Evolutionary conservation across 2,113 vertebrate genomes (phyloP), one percentile per base, ranked within the genome.

Genomic region (Calidris pygmaea): DNA sequence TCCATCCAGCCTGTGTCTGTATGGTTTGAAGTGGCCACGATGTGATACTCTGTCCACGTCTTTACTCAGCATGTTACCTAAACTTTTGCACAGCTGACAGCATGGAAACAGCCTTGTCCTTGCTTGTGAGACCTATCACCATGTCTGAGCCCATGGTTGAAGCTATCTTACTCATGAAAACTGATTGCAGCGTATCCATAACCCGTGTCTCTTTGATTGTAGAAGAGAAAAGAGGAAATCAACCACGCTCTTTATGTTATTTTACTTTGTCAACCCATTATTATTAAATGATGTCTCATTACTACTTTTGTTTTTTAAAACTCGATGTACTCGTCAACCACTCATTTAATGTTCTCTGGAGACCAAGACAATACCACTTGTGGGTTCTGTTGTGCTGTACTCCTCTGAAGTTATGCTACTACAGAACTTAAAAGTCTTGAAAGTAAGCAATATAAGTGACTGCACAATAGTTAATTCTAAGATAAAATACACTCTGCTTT

Each of bases 401-500:
- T 85, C 18, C 87, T 77, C 53, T 88, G 55, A 85, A 95, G n/a
- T 63, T 70, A 68, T 56, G 9, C 26, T 94, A 84, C 30, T 56
- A 52, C 5, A 21, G 14, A 66, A 84, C 16, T 35, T 84, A 53
- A 75, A 96, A 88, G 70, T 95, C 74, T 85, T 18, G 71, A 80
- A 94, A 95, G 16, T 66, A 34, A 60, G 48, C 12, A 75, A 63
- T 59, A 78, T 59, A 91, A 96, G 63, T 79, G 85, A 96, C 89
- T 73, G 68, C 81, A 78, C 21, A 90, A 73, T 52, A 75, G 62
- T 93, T 87, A 96, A 58, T 90, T 90, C 74, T 66, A 59, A 73
- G 72, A 52, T 67, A 94, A 72, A 80, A 48, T 87, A 58, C 60
- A 62, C n/a, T 86, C 95, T 94, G 94, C 86, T 95, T 96, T 96